These are phyloP conservation scores for Hydropsyche betteni DNA, from an alignment of 2,888 invertebrate species.

Conservation along the genomic window DNA sequence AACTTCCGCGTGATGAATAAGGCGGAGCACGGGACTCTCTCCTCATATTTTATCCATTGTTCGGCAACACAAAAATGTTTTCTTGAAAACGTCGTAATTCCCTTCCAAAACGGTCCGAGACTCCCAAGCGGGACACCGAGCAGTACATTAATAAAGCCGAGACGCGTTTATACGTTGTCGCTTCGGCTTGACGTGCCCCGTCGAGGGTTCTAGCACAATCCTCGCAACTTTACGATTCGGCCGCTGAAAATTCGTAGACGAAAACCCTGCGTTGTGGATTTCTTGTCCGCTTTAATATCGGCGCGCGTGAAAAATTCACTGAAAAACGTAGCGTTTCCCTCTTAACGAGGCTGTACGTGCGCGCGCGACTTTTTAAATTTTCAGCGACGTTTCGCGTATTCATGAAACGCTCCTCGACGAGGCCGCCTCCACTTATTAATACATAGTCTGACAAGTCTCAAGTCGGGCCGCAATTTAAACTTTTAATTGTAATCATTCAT, in stretches of 20 bases:
- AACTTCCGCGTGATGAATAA: slow-evolving; percentile 2
- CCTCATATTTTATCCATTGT: slow-evolving; percentile 4
- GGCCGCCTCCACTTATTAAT: slow-evolving; percentile 21
- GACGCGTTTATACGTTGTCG: slow-evolving; percentile 23
- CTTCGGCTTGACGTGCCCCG: background rate
- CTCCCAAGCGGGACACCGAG: background rate
- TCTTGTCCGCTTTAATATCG: too few relatives aligned
- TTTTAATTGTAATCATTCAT: slow-evolving; percentile 37
- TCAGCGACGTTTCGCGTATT: slow-evolving; percentile 14
- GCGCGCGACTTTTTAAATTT: background rate
- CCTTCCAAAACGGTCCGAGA: slow-evolving; percentile 19
- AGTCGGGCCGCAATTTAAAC: slow-evolving; percentile 25
- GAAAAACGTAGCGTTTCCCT: too few relatives aligned
- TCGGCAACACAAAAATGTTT: background rate
- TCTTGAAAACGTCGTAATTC: slow-evolving; percentile 18
- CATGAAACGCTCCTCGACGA: slow-evolving; percentile 16
- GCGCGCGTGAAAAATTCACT: too few relatives aligned
- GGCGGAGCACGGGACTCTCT: background rate
- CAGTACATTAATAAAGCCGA: slow-evolving; percentile 25
- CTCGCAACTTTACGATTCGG: too few relatives aligned
- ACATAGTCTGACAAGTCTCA: slow-evolving; percentile 27
- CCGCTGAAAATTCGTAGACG: too few relatives aligned
- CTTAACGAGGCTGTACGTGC: too few relatives aligned
- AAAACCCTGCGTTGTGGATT: too few relatives aligned
- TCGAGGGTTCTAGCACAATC: too few relatives aligned